These are phyloP conservation scores for Eristalinus sepulchralis DNA, from an alignment of 2,888 invertebrate genomes.

Conservation along the genomic window DNA sequence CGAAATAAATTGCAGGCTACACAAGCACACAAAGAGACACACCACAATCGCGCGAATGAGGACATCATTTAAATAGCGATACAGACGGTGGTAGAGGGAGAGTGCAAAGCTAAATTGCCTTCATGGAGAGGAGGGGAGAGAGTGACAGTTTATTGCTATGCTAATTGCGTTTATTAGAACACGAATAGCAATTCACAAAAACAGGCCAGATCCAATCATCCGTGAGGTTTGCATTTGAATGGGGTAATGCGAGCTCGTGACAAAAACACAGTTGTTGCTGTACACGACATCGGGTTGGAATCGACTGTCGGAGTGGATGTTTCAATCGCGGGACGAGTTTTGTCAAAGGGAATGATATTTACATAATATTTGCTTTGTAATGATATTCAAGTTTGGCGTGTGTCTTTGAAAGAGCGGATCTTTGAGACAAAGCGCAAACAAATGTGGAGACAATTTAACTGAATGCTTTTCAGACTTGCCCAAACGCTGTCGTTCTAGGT, in stretches of 20 bases:
- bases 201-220: not conserved
- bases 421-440: too few relatives aligned
- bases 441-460: too few relatives aligned
- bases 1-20: constrained; percentile 14
- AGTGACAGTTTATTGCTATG: constrained; percentile 12
- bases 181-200: constrained; percentile 2
- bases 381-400: not conserved
- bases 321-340: not conserved
- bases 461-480: too few relatives aligned
- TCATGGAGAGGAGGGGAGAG: not conserved
- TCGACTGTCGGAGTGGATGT: not conserved
- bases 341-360: not conserved
- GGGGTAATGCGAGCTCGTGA: not conserved
- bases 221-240: constrained; percentile 9
- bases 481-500: too few relatives aligned
- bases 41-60: not conserved
- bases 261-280: not conserved
- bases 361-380: not conserved
- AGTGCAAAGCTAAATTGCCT: not conserved
- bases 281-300: not conserved
- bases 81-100: not conserved
- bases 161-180: constrained; percentile 16
- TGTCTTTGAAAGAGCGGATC: not conserved
- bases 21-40: not conserved
- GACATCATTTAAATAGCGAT: not conserved